Conservation (phyloP, 2,113 vertebrate species). For the Theropithecus gelada region DNA sequence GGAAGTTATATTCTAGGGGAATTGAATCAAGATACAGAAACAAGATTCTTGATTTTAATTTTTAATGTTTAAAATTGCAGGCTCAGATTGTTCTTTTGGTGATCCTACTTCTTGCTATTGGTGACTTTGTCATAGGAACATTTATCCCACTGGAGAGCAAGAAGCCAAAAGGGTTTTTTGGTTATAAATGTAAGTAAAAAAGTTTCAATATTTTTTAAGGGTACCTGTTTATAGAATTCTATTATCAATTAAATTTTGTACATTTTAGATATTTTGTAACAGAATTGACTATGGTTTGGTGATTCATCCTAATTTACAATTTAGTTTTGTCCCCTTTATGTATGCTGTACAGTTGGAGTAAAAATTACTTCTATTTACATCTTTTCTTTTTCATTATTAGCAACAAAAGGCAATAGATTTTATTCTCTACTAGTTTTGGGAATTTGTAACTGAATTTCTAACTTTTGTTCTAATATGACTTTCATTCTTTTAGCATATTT, state of each 20-base stretch:
- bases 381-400: conserved; percentile 32
- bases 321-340: not conserved
- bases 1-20: not conserved
- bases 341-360: not conserved
- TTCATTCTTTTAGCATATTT: not conserved
- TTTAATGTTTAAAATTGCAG: conserved; percentile 82
- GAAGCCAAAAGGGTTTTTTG: conserved; percentile 91
- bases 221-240: not conserved
- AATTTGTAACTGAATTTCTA: conserved; percentile 7
- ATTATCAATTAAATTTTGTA: not conserved
- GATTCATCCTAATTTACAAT: not conserved
- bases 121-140: conserved; percentile 94
- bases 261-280: conserved; percentile 25
- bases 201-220: not conserved
- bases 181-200: conserved; percentile 91
- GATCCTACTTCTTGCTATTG: conserved; percentile 93
- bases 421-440: not conserved
- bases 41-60: conserved; percentile 51
- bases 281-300: not conserved
- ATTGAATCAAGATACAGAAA: not conserved
- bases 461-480: not conserved
- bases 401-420: not conserved
- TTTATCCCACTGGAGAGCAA: conserved; percentile 94
- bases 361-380: conserved; percentile 4
- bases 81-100: conserved; percentile 96